Conservation (phyloP, 2,797 vertebrate genomes). For the Pachyuromys duprasi region DNA sequence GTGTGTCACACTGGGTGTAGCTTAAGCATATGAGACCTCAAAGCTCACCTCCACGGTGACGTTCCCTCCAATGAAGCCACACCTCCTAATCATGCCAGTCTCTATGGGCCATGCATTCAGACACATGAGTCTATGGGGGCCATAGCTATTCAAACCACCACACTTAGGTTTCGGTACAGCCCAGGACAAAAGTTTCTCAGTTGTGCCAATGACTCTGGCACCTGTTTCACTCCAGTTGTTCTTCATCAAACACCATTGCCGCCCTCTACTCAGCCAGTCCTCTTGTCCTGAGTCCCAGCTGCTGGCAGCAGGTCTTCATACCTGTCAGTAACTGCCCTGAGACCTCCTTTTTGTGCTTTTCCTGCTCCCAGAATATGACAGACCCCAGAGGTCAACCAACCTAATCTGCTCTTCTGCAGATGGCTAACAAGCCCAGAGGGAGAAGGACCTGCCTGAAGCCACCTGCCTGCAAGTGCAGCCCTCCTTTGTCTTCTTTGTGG, state of each 20-base stretch:
- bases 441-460: not conserved
- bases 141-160: not conserved
- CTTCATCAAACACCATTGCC: not conserved
- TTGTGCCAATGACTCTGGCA: not conserved
- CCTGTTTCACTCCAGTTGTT: not conserved
- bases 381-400: not conserved
- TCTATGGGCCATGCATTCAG: not conserved
- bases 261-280: not conserved
- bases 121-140: not conserved
- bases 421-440: not conserved
- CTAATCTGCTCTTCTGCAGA: not conserved
- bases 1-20: not conserved
- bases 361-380: not conserved
- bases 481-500: not conserved
- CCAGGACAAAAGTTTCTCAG: not conserved
- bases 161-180: not conserved
- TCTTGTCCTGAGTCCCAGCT: not conserved
- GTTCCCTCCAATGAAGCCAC: not conserved
- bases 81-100: not conserved
- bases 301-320: not conserved
- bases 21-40: not conserved
- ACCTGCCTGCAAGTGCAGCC: not conserved
- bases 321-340: not conserved
- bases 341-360: not conserved
- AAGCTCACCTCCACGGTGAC: not conserved